A percentile compares a stretch with the other conserved stretches of the same genome.
Conservation (phyloP, 1,140 invertebrate species). For the Chelonus insularis region DNA sequence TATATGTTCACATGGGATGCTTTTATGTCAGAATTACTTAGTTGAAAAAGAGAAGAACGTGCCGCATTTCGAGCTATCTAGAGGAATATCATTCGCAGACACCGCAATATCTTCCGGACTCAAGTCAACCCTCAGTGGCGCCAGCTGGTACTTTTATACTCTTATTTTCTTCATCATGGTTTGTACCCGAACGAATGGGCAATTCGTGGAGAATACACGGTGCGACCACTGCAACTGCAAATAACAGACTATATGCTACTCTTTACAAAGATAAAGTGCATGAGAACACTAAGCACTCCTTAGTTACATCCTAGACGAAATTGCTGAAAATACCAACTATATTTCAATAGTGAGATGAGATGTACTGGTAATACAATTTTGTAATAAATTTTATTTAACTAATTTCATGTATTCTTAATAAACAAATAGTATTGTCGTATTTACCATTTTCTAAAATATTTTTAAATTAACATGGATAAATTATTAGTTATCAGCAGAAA, state of each 20-base stretch:
- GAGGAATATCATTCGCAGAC: conserved; percentile 19
- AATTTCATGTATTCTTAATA: too few species aligned
- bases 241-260: background rate
- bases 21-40: background rate
- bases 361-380: too few species aligned
- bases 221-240: background rate
- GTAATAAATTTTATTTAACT: too few species aligned
- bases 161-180: background rate
- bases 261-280: background rate
- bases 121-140: conserved; percentile 1
- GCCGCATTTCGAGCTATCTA: background rate
- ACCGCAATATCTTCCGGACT: conserved; percentile 25
- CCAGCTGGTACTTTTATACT: conserved; percentile 16
- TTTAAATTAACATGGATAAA: too few species aligned
- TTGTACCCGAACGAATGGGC: background rate
- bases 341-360: too few species aligned
- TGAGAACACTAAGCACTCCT: background rate
- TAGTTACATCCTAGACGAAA: too few species aligned
- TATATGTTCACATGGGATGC: too few species aligned
- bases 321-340: too few species aligned
- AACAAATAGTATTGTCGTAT: too few species aligned
- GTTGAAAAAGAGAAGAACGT: conserved; percentile 1
- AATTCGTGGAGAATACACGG: background rate
- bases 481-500: too few species aligned
- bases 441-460: too few species aligned